These are phyloP conservation scores for Plecotus auritus DNA, from an alignment of 2,113 vertebrate species.

Conservation along the genomic window DNA sequence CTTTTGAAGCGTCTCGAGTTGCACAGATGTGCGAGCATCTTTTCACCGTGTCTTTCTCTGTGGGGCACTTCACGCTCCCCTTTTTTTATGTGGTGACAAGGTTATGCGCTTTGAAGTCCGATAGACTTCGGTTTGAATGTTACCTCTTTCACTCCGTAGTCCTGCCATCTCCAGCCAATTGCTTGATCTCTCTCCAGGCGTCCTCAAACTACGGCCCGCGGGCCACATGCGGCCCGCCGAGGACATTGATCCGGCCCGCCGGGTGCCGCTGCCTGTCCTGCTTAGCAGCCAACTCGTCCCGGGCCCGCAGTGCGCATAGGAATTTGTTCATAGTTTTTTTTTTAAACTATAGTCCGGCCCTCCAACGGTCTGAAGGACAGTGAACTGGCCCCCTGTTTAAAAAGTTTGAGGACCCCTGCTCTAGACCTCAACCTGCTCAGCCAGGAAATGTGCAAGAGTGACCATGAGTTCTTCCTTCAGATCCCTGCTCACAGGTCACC, in stretches of 20 bases:
- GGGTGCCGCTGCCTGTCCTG: too few relatives aligned
- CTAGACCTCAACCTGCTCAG: background rate
- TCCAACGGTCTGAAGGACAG: too few relatives aligned
- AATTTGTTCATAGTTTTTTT: too few relatives aligned
- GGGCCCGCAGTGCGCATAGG: too few relatives aligned
- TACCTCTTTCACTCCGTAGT: background rate
- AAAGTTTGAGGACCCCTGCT: too few relatives aligned
- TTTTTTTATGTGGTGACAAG: background rate
- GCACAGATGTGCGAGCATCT: conserved; percentile 56
- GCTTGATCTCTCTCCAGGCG: conserved; percentile 12
- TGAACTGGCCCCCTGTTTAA: too few relatives aligned
- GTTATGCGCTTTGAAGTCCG: background rate
- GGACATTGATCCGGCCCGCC: too few relatives aligned
- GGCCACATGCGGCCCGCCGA: too few relatives aligned
- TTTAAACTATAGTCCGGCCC: too few relatives aligned
- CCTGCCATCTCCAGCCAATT: background rate
- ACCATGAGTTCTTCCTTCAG: background rate
- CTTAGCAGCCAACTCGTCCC: too few relatives aligned
- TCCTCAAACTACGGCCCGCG: too few relatives aligned
- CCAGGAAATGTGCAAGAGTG: background rate
- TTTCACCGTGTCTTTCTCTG: background rate
- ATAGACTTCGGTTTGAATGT: background rate
- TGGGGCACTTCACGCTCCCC: background rate
- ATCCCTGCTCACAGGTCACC: background rate
- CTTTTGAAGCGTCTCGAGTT: conserved; percentile 54